A percentile compares a stretch with the other conserved stretches of the same genome.
These are phyloP conservation scores for Andrena fulva DNA, from an alignment of 2,888 invertebrate species.

Conservation along the genomic window DNA sequence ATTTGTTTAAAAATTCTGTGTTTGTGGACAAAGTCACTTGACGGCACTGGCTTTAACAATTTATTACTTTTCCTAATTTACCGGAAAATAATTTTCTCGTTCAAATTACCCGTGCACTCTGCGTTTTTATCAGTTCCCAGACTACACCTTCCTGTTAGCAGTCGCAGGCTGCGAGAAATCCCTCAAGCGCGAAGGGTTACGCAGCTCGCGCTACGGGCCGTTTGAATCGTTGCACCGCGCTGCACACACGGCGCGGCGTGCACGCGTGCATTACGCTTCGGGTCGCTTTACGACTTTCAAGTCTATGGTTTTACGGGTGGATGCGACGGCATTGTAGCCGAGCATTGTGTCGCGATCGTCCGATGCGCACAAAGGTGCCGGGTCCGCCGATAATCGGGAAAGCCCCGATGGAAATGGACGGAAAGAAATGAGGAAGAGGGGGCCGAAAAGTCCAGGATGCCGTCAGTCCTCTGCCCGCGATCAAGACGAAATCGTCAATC, in stretches of 20 bases:
- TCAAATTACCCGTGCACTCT: background rate
- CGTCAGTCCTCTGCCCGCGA: slow-evolving; percentile 29
- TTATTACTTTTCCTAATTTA: too few relatives aligned
- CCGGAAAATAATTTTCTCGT: background rate
- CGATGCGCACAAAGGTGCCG: slow-evolving; percentile 61
- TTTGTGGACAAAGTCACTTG: too few relatives aligned
- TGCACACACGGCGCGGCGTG: background rate
- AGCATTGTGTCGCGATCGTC: slow-evolving; percentile 61
- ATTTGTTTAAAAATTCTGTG: too few relatives aligned
- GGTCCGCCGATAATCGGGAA: slow-evolving; percentile 66
- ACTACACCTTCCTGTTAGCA: background rate
- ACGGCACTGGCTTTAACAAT: too few relatives aligned
- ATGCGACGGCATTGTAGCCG: slow-evolving; percentile 54
- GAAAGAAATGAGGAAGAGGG: slow-evolving; percentile 50
- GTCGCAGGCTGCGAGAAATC: background rate
- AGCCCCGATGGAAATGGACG: slow-evolving; percentile 59
- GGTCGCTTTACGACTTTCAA: slow-evolving; percentile 54
- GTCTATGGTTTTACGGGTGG: slow-evolving; percentile 63
- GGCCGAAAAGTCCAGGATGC: slow-evolving; percentile 23
- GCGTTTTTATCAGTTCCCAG: background rate
- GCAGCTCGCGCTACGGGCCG: background rate
- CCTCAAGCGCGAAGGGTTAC: background rate
- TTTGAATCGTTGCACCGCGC: background rate
- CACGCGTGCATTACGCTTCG: slow-evolving; percentile 20
- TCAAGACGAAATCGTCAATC: slow-evolving; percentile 48